Percentiles rank a stretch among this genome's conserved stretches.
These are phyloP conservation scores for Panthera uncia DNA, from an alignment of 2,113 vertebrate genomes.

Conservation along the genomic window DNA sequence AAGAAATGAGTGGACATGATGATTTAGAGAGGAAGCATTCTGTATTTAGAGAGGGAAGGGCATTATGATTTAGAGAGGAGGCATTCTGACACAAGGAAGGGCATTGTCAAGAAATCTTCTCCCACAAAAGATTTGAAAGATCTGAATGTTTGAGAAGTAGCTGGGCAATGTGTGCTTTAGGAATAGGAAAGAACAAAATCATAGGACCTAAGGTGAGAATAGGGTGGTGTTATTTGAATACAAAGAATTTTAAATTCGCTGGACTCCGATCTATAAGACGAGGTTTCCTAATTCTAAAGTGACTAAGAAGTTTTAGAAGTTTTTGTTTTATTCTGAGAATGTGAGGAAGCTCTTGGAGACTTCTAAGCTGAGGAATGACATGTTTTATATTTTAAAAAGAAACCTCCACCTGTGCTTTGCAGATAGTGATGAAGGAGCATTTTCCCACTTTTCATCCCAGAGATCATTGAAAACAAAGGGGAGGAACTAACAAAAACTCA, in stretches of 20 bases:
- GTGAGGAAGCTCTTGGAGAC: background rate
- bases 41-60: background rate
- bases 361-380: background rate
- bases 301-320: background rate
- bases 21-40: background rate
- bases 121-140: background rate
- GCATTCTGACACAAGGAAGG: background rate
- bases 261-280: background rate
- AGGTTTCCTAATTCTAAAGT: background rate
- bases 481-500: background rate
- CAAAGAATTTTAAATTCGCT: background rate
- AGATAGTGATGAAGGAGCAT: background rate
- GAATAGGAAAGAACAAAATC: background rate
- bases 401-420: background rate
- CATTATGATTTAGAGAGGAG: background rate
- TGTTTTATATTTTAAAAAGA: background rate
- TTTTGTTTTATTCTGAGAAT: background rate
- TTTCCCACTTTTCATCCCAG: background rate
- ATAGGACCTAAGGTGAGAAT: background rate
- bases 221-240: background rate
- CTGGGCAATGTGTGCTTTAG: background rate
- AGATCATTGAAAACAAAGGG: background rate
- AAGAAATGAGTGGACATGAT: background rate
- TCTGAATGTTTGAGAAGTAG: background rate
- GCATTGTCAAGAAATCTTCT: background rate